Base-by-base conservation (phyloP, 92 coral and sea anemone genomes). In the Ricordea florida region DNA sequence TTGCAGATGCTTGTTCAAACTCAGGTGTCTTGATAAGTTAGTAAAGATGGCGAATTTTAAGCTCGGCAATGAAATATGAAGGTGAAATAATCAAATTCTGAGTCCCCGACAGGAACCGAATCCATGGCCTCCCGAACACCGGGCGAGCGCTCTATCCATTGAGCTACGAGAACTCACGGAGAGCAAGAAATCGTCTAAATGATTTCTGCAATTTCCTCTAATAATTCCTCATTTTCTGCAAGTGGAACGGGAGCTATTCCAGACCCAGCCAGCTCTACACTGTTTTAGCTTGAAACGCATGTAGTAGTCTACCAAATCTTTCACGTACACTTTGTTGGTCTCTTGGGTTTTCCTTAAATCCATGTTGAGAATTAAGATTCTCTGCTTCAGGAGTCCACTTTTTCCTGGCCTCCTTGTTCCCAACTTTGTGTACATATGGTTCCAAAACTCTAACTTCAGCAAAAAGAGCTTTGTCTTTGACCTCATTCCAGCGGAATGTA, bases 251-350 rank as follows among this genome's bases (percentile, higher is more conserved):
- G 69, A n/a, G 82, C 24, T 11, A 56, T 63, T 9, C 77, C 87
- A 18, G 74, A 43, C 24, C 55, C 28, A 50, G 36, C 66, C 53
- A 35, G 75, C 63, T 82, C 87, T 51, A 32, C 33, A 35, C 45
- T 3, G 10, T 52, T 26, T 82, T 82, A 41, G 24, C 55, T 28
- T 62, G 62, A 53, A 73, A 82, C 33, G 72, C 46, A 27, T 31
- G 24, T n/a, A 82, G 18, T 10, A 82, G 69, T 50, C 73, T 74
- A 33, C 73, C 73, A 58, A 82, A 82, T 21, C 57, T 60, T 17
- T 72, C 87, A 35, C 81, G 8, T 13, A 81, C 87, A 35, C 74
- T 60, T 3, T 81, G 48, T 46, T 81, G 81, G 42, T 81, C 81
- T 62, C 76, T 0, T 6, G 76, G 69, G 28, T 32, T 62, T 15